Evolutionary conservation across 2,888 invertebrate genomes (phyloP).

Genomic region (Erebia aethiops): DNA sequence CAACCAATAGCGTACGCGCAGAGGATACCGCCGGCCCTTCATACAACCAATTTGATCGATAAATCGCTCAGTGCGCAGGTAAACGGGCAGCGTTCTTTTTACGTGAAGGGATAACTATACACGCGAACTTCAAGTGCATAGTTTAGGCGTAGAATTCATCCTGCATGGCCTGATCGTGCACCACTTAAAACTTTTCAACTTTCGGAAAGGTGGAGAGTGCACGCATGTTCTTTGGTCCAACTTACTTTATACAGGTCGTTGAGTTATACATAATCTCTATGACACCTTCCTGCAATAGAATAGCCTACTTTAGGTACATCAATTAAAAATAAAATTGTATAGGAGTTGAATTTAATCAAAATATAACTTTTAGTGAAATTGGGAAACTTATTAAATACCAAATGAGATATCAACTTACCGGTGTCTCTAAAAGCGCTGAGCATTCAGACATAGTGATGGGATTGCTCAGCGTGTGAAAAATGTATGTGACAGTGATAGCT

Average conservation of each 20-base stretch:
- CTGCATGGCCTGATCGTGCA: too few species aligned
- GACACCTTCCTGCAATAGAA: slow-evolving; percentile 41
- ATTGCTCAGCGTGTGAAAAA: slow-evolving; percentile 82
- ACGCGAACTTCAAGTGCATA: too few species aligned
- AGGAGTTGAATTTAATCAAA: not conserved
- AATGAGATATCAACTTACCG: slow-evolving; percentile 57
- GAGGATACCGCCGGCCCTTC: too few species aligned
- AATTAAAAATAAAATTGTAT: not conserved
- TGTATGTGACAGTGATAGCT: slow-evolving; percentile 79
- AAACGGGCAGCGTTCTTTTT: too few species aligned
- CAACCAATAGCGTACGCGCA: too few species aligned
- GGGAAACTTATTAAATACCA: not conserved
- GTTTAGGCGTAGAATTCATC: too few species aligned
- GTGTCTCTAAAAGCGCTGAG: slow-evolving; percentile 57
- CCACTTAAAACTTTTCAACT: too few species aligned
- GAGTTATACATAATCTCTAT: slow-evolving; percentile 40
- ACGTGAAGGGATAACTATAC: too few species aligned
- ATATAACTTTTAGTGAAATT: not conserved
- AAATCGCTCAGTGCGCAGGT: too few species aligned
- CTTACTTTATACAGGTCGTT: slow-evolving; percentile 55
- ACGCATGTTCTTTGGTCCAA: too few species aligned
- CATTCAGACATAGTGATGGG: slow-evolving; percentile 83
- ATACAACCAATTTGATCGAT: too few species aligned
- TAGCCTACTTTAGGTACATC: not conserved
- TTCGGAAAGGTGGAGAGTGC: not conserved